Conservation (phyloP, 2,888 invertebrate genomes). For the Acronicta alni region DNA sequence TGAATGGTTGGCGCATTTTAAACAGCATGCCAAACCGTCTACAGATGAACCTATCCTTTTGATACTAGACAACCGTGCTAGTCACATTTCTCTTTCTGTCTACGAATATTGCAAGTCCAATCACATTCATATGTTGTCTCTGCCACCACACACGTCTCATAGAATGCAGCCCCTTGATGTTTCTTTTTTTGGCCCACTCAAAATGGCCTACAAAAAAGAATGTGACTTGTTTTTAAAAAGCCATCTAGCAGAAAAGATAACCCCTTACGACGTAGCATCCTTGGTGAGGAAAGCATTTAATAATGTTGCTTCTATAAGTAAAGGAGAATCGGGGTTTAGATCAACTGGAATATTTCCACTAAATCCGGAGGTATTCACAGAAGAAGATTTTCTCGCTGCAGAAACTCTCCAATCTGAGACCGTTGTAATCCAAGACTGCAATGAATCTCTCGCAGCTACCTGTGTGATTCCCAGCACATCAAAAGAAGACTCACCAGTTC, state of each 20-base stretch:
- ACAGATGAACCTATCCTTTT: no score
- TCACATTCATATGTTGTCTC: slow-evolving; percentile 49
- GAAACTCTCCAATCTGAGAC: no score
- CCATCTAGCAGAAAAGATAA: no score
- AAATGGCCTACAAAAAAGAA: neutral
- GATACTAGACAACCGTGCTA: no score
- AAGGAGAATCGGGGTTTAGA: slow-evolving; percentile 64
- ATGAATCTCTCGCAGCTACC: no score
- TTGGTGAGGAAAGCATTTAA: slow-evolving; percentile 34
- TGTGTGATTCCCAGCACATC: slow-evolving; percentile 57
- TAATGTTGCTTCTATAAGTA: no score
- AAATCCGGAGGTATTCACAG: slow-evolving; percentile 54
- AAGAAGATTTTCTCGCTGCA: slow-evolving; percentile 56
- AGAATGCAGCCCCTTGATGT: no score
- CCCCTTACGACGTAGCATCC: slow-evolving; percentile 61
- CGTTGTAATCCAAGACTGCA: no score
- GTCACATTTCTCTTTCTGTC: no score
- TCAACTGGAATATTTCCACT: slow-evolving; percentile 62
- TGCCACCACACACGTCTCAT: slow-evolving; percentile 55
- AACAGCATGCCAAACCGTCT: no score
- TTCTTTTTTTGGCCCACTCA: no score
- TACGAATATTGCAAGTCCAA: neutral
- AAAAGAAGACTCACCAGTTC: slow-evolving; percentile 50
- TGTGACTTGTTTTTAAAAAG: slow-evolving; percentile 51
- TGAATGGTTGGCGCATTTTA: no score